A percentile compares a stretch with the other conserved stretches of the same genome.
phyloP scores from a whole-genome alignment of 2,113 vertebrate species.

The Mormoops blainvillei region DNA sequence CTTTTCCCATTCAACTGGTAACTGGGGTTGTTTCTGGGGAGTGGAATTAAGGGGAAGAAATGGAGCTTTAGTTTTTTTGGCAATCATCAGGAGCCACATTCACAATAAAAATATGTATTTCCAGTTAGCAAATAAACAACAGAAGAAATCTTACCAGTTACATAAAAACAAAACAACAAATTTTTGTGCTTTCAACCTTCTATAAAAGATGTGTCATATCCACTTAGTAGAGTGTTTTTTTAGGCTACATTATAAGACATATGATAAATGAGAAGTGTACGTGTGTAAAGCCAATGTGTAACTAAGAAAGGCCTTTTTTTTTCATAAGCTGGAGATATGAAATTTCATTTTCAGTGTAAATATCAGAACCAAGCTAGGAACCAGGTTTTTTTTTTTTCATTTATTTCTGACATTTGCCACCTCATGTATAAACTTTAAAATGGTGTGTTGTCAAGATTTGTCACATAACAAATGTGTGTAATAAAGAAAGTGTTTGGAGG shows the following conservation, averaged over 20 bases:
- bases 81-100: background rate
- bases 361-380: conserved; percentile 52
- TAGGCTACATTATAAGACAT: conserved; percentile 42
- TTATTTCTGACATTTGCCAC: conserved; percentile 70
- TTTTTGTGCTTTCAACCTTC: conserved; percentile 25
- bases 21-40: background rate
- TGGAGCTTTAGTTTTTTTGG: background rate
- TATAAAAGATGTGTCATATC: conserved; percentile 44
- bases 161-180: conserved; percentile 27
- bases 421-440: conserved; percentile 67
- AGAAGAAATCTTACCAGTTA: conserved; percentile 28
- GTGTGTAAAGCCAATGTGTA: conserved; percentile 10
- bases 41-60: background rate
- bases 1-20: background rate
- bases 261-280: conserved; percentile 34
- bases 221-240: conserved; percentile 37
- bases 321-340: conserved; percentile 46
- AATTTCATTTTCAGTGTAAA: conserved; percentile 71
- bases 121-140: conserved; percentile 40
- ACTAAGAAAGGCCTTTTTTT: background rate
- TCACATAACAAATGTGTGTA: conserved; percentile 63
- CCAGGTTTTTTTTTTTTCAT: conserved; percentile 51
- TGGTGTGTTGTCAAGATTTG: conserved; percentile 49
- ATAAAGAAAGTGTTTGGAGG: conserved; percentile 64
- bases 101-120: background rate